phyloP scores from a whole-genome alignment of 2,888 invertebrate genomes.

The Atrina japonica region DNA sequence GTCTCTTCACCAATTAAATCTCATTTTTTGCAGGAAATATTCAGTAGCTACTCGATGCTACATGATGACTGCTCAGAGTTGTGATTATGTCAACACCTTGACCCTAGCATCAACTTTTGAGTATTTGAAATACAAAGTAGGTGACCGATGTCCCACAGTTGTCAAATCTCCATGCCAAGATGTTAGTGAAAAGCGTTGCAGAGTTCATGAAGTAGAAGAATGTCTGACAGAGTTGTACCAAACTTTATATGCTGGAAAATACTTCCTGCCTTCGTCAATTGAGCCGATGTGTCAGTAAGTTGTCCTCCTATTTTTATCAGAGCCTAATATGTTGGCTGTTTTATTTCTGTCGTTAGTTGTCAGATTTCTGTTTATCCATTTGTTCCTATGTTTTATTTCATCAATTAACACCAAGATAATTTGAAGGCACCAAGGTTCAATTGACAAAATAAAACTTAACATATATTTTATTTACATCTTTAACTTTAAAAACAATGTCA shows the following conservation, averaged over 20 bases:
- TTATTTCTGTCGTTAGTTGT: neutral
- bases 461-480: no score
- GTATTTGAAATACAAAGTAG: constrained; percentile 24
- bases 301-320: neutral
- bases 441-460: no score
- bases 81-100: constrained; percentile 18
- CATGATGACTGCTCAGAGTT: constrained; percentile 17
- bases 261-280: constrained; percentile 23
- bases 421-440: no score
- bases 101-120: constrained; percentile 5
- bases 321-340: no score
- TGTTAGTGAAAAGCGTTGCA: constrained; percentile 1
- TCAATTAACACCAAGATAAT: no score
- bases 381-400: no score
- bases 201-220: constrained; percentile 16
- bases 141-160: constrained; percentile 26
- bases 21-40: constrained; percentile 34
- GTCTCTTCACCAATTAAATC: no score
- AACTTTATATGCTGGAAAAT: constrained; percentile 10
- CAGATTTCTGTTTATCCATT: neutral
- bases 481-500: no score
- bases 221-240: constrained; percentile 26
- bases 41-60: constrained; percentile 28
- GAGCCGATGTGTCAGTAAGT: constrained; percentile 30
- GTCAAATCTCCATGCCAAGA: constrained; percentile 14